Percentiles rank a stretch among this genome's conserved stretches.
phyloP scores from a whole-genome alignment of 1,140 invertebrate genomes.

The Drosophila sechellia region DNA sequence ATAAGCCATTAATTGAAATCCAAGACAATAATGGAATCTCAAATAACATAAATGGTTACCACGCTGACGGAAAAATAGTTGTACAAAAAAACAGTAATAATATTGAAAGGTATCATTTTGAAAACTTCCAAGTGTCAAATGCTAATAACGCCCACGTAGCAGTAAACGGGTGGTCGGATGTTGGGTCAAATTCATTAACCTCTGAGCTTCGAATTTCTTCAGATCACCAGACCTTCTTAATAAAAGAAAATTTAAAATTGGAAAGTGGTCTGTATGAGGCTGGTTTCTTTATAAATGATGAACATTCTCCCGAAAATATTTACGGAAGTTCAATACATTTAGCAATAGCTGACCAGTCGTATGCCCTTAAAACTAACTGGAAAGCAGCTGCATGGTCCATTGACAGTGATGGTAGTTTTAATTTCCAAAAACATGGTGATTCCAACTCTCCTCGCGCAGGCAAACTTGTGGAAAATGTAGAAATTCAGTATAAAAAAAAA shows the following conservation, averaged over 20 bases:
- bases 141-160: slow-evolving; percentile 84
- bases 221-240: slow-evolving; percentile 51
- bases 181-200: slow-evolving; percentile 28
- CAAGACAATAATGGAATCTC: slow-evolving; percentile 86
- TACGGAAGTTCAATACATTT: slow-evolving; percentile 62
- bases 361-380: slow-evolving; percentile 38
- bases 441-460: slow-evolving; percentile 36
- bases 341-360: slow-evolving; percentile 27
- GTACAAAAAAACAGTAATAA: slow-evolving; percentile 85
- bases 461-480: slow-evolving; percentile 40
- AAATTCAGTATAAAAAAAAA: slow-evolving; percentile 53
- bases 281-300: slow-evolving; percentile 68
- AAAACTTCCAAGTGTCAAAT: slow-evolving; percentile 86
- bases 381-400: slow-evolving; percentile 54
- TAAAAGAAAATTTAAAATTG: slow-evolving; percentile 60
- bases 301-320: slow-evolving; percentile 53
- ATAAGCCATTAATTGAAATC: slow-evolving; percentile 89
- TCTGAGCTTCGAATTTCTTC: slow-evolving; percentile 57
- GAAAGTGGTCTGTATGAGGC: slow-evolving; percentile 58
- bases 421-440: slow-evolving; percentile 38
- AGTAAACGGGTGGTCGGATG: slow-evolving; percentile 85
- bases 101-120: slow-evolving; percentile 86
- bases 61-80: slow-evolving; percentile 86
- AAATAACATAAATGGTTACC: slow-evolving; percentile 85
- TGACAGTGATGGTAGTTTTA: slow-evolving; percentile 20